Evolutionary conservation across 2,797 vertebrate genomes (phyloP).

Genomic region (Ispidina picta): DNA sequence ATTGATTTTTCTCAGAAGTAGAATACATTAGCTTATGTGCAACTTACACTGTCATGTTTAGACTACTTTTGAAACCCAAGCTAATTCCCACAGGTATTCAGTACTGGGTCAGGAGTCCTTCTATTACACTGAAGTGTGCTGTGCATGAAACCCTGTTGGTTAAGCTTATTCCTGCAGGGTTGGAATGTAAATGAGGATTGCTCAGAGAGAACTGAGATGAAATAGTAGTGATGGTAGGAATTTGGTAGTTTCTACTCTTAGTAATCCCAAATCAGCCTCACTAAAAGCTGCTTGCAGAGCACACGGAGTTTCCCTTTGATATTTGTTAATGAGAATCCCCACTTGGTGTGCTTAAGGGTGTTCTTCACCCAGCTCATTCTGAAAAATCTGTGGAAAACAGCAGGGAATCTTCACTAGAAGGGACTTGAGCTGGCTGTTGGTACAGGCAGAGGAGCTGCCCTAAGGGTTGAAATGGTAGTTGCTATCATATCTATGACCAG

Average conservation of each 20-base stretch:
- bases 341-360: conserved; percentile 24
- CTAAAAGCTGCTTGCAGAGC: conserved; percentile 23
- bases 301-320: conserved; percentile 44
- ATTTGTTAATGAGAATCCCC: conserved; percentile 54
- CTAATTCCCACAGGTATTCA: conserved; percentile 25
- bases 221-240: neutral
- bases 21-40: conserved; percentile 2
- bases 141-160: neutral
- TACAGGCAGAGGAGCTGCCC: neutral
- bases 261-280: neutral
- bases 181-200: neutral
- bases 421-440: neutral
- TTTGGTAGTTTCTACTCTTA: neutral
- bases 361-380: conserved; percentile 21
- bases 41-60: conserved; percentile 32
- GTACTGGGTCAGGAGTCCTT: neutral
- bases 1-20: conserved; percentile 36
- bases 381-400: conserved; percentile 30
- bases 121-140: neutral
- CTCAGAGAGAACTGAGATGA: neutral
- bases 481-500: neutral
- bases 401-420: neutral
- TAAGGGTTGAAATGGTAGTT: conserved; percentile 1
- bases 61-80: conserved; percentile 12
- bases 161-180: neutral